phyloP scores from a whole-genome alignment of 2,797 vertebrate genomes.

The Cirrhinus molitorella region DNA sequence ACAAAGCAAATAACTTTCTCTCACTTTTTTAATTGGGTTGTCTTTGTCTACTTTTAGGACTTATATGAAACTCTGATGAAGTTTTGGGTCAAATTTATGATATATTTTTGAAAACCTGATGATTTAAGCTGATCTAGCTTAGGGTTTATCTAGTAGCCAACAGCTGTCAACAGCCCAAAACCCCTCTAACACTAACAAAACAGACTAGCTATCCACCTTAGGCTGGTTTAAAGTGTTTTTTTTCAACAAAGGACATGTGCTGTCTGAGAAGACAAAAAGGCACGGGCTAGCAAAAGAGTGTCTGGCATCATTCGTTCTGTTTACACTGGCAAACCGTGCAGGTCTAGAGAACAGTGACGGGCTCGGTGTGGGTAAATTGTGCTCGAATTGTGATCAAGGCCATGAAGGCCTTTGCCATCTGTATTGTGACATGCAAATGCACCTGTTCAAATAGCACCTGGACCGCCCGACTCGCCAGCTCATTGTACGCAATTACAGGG shows the following conservation, averaged over 20 bases:
- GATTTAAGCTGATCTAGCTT: no score
- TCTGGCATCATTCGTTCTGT: constrained; percentile 39
- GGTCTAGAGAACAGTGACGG: constrained; percentile 16
- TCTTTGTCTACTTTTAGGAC: no score
- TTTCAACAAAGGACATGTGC: not conserved
- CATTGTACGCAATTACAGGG: constrained; percentile 49
- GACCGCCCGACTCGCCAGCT: constrained; percentile 34
- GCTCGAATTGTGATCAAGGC: constrained; percentile 35
- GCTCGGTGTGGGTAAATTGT: constrained; percentile 40
- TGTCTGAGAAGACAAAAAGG: not conserved
- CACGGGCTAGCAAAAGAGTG: not conserved
- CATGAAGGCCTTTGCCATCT: constrained; percentile 44
- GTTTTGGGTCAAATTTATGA: no score
- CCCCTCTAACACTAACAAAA: not conserved
- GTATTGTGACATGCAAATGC: constrained; percentile 51
- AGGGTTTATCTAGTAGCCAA: not conserved
- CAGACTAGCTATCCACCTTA: not conserved
- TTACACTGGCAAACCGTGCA: constrained; percentile 28
- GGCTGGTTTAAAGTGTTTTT: not conserved
- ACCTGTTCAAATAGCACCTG: constrained; percentile 54
- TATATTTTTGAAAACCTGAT: no score
- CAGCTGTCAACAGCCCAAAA: not conserved
- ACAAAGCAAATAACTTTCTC: no score
- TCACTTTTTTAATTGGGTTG: no score
- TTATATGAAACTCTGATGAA: no score